These are phyloP conservation scores for Heteractis magnifica DNA, from an alignment of 92 coral and sea anemone genomes.

Conservation along the genomic window DNA sequence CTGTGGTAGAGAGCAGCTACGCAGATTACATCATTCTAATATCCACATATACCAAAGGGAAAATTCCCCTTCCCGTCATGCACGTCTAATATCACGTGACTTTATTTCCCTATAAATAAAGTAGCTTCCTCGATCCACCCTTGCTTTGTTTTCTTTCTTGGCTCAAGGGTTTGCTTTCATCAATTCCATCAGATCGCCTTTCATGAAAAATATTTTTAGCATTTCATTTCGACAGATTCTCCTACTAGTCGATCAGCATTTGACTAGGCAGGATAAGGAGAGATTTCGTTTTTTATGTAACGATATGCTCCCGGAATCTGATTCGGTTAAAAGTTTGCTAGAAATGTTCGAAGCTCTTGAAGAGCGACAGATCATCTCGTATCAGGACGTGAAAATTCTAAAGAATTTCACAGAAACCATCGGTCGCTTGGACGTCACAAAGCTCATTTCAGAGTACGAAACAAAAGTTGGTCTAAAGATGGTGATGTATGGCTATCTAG, in stretches of 20 bases:
- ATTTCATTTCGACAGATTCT: conserved; percentile 9
- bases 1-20: too few species aligned
- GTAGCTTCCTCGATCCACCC: neutral
- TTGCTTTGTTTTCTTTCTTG: neutral
- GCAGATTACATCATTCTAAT: too few species aligned
- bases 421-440: conserved; percentile 4
- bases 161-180: neutral
- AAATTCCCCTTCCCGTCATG: neutral
- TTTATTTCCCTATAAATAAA: neutral
- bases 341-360: conserved; percentile 10
- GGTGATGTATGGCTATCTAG: neutral
- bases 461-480: neutral
- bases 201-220: conserved; percentile 6
- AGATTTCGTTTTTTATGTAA: conserved; percentile 12
- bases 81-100: neutral
- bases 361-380: neutral
- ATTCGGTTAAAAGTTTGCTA: neutral
- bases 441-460: conserved; percentile 11
- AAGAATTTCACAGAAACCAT: neutral
- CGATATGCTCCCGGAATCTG: neutral
- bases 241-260: conserved; percentile 4
- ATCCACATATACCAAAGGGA: too few species aligned
- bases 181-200: neutral
- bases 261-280: conserved; percentile 26
- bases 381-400: neutral